Conservation (phyloP, 2,888 invertebrate species). For the Bruchidius siliquastri region DNA sequence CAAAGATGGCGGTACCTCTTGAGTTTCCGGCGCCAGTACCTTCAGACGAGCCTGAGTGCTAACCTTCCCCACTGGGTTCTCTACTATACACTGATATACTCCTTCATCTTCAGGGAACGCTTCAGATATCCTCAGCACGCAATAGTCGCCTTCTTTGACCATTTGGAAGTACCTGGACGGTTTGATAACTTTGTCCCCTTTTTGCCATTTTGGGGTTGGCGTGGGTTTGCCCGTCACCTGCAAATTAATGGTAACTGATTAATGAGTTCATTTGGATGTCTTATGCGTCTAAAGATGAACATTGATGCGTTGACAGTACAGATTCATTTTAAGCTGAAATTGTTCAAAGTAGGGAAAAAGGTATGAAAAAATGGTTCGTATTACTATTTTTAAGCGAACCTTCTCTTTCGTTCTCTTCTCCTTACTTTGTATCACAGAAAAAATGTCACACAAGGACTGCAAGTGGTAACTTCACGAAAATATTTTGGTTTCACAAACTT, state of each 20-base stretch:
- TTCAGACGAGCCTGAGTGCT: constrained; percentile 72
- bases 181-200: constrained; percentile 87
- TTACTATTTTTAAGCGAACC: too few species aligned
- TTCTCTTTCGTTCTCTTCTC: too few species aligned
- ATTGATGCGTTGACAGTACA: too few species aligned
- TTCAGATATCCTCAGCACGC: constrained; percentile 85
- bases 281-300: too few species aligned
- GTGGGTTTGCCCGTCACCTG: constrained; percentile 64
- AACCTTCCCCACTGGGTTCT: constrained; percentile 74
- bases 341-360: too few species aligned
- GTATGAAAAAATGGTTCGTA: too few species aligned
- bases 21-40: constrained; percentile 76
- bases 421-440: too few species aligned
- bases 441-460: too few species aligned
- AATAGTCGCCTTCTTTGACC: constrained; percentile 82
- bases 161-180: constrained; percentile 98
- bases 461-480: too few species aligned
- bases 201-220: constrained; percentile 84
- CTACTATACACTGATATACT: constrained; percentile 89
- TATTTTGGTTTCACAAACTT: too few species aligned
- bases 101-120: constrained; percentile 99
- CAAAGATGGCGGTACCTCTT: constrained; percentile 73
- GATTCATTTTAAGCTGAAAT: too few species aligned
- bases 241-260: neutral
- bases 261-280: too few species aligned